Evolutionary conservation across 2,888 invertebrate genomes (phyloP).

Genomic region (Mellilla xanthometata): DNA sequence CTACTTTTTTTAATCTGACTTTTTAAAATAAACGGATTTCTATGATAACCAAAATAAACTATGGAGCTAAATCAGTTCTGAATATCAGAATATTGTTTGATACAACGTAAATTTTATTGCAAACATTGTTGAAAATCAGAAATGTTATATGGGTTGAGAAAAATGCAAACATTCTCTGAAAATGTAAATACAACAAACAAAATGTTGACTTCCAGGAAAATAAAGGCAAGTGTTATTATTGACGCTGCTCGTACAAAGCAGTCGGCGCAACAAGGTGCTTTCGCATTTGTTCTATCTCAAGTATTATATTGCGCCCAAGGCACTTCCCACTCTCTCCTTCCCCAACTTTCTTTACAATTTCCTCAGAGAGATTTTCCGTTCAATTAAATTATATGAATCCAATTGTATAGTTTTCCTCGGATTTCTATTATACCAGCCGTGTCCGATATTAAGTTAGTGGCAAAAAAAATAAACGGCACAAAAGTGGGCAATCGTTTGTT

Average conservation of each 20-base stretch:
- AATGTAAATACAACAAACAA: slow-evolving; percentile 24
- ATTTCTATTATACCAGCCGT: slow-evolving; percentile 50
- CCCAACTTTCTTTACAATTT: slow-evolving; percentile 66
- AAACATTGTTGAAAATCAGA: too few relatives aligned
- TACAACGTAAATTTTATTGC: too few relatives aligned
- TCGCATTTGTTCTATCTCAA: slow-evolving; percentile 63
- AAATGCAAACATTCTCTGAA: slow-evolving; percentile 3
- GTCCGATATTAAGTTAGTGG: slow-evolving; percentile 66
- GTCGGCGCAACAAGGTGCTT: slow-evolving; percentile 58
- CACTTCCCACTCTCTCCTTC: slow-evolving; percentile 58
- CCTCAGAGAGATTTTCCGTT: slow-evolving; percentile 61
- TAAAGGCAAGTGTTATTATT: slow-evolving; percentile 57
- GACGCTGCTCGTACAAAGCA: slow-evolving; percentile 55
- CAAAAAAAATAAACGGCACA: slow-evolving; percentile 65
- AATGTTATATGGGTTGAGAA: too few relatives aligned
- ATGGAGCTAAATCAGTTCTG: too few relatives aligned
- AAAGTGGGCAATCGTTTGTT: slow-evolving; percentile 75
- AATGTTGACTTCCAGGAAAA: slow-evolving; percentile 39
- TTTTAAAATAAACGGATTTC: too few relatives aligned
- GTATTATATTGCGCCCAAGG: slow-evolving; percentile 65
- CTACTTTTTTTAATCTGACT: slow-evolving; percentile 7
- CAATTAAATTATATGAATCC: slow-evolving; percentile 68
- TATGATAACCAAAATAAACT: too few relatives aligned
- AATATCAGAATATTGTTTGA: too few relatives aligned
- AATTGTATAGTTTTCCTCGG: slow-evolving; percentile 57